phyloP scores from a whole-genome alignment of 2,113 vertebrate genomes.

The Heterotilapia buettikoferi region DNA sequence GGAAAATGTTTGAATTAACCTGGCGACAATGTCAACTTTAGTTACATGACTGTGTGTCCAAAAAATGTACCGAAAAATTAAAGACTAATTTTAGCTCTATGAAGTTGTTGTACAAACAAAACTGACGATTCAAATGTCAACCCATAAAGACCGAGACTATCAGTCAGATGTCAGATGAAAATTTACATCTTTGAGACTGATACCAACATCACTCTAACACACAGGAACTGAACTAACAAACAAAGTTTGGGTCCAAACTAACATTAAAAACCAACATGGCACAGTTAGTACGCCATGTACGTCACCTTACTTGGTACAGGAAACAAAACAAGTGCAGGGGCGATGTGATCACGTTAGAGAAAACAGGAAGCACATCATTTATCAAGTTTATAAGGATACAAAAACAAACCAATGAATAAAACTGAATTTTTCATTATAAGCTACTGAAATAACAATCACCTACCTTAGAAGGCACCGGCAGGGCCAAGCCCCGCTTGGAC shows the following conservation, averaged over 20 bases:
- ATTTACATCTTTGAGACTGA: neutral
- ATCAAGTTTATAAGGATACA: neutral
- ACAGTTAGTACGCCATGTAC: neutral
- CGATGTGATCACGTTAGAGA: neutral
- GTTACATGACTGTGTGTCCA: neutral
- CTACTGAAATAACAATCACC: neutral
- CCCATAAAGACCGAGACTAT: neutral
- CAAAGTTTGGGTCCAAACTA: neutral
- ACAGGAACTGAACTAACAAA: neutral
- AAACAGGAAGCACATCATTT: constrained; percentile 42
- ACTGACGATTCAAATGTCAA: neutral
- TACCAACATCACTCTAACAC: neutral
- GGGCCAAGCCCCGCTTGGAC: constrained; percentile 24
- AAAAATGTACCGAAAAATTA: neutral
- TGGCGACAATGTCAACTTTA: accelerated
- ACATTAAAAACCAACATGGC: neutral
- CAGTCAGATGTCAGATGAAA: neutral
- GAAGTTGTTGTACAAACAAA: accelerated
- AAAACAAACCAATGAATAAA: neutral
- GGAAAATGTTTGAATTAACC: neutral
- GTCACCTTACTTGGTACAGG: neutral
- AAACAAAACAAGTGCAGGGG: constrained; percentile 18
- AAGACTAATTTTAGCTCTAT: neutral
- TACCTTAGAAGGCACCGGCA: constrained; percentile 51
- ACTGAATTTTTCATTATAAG: neutral